Percentiles rank a stretch among this genome's conserved stretches.
Conservation (phyloP, 2,113 vertebrate genomes). For the Myotis yumanensis region DNA sequence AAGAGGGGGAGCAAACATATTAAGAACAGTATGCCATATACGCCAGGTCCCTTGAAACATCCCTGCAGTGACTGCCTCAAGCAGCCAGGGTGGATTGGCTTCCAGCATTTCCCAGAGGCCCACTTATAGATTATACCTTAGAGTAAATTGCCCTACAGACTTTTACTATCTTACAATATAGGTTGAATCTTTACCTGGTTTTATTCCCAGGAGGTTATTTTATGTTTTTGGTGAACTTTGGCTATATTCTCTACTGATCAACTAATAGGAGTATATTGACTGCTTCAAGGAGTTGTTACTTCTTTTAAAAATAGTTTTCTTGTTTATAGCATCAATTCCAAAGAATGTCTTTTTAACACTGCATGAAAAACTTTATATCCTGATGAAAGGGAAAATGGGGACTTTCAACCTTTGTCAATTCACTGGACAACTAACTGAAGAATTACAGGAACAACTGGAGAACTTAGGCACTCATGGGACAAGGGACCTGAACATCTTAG, state of each 20-base stretch:
- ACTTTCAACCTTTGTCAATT: slow-evolving; percentile 79
- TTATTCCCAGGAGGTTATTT: neutral
- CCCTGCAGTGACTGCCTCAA: too few species aligned
- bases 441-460: slow-evolving; percentile 82
- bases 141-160: neutral
- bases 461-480: slow-evolving; percentile 79
- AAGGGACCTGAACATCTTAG: slow-evolving; percentile 80
- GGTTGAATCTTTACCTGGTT: neutral
- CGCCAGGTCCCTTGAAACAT: too few species aligned
- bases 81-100: too few species aligned
- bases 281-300: neutral
- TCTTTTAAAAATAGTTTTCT: slow-evolving; percentile 62
- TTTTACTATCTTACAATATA: neutral
- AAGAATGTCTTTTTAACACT: slow-evolving; percentile 86
- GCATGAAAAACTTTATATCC: slow-evolving; percentile 80
- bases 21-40: too few species aligned
- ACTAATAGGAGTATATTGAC: neutral
- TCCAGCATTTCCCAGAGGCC: neutral
- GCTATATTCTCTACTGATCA: neutral
- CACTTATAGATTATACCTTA: neutral
- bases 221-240: neutral
- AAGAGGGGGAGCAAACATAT: too few species aligned
- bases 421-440: slow-evolving; percentile 78
- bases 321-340: slow-evolving; percentile 84
- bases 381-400: slow-evolving; percentile 85